Base-by-base conservation (phyloP, 2,113 vertebrate species). In the Chrysochloris asiatica region DNA sequence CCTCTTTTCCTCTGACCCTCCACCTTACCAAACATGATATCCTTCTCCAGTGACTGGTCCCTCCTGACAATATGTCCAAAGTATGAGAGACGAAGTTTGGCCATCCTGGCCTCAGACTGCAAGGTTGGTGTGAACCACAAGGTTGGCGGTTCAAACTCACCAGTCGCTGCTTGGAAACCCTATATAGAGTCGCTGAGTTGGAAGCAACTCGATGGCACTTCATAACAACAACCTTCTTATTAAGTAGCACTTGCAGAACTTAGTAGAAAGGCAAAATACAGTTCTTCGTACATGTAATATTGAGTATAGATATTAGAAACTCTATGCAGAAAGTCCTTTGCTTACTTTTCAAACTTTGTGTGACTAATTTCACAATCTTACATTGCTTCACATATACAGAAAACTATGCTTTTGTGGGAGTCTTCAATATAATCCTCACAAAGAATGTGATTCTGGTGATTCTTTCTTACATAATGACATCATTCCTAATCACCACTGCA, bases 401-500 rank as follows among this genome's bases (percentile, higher is more conserved):
- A 96, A 86, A 85, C 47, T 21, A 52, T 0, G 10, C 17, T 79
- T 88, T 50, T 91, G 22, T 85, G 54, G 4, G 4, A 22, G 1
- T 88, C n/a, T 85, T 94, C 89, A 47, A 56, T 7, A 2, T 41
- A 95, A 84, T 50, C 67, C 56, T 81, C 84, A 69, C 77, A 92
- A 92, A 19, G 7, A 94, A 93, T 17, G 56, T 0, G 0, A 73
- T 91, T 94, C 63, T 48, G 45, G 38, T 83, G 80, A 85, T 95
- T 90, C 36, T 94, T 95, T 97, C 80, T 92, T 95, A 89, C 72
- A 88, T 94, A 89, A 92, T 94, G 19, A 77, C 73, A 83, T 95
- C 8, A 93, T 95, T 96, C 88, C 73, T 94, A 94, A 96, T 83
- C 95, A 95, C 96, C 90, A 56, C 33, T 90, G 7, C 63, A 93